Evolutionary conservation across 1,140 invertebrate species (phyloP).

Genomic region (Leguminivora glycinivorella): DNA sequence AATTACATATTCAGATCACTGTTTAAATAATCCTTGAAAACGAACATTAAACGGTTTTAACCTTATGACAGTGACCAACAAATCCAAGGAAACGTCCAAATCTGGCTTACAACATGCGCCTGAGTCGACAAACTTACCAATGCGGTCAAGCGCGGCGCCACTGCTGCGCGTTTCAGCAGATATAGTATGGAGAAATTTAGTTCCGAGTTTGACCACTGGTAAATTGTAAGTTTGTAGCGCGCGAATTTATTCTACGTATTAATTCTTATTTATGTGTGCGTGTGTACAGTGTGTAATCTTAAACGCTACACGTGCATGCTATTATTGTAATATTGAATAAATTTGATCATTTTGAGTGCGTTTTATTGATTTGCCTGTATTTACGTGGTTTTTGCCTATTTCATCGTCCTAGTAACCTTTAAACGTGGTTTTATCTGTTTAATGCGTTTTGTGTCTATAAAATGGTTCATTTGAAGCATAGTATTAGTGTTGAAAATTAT

Average conservation of each 20-base stretch:
- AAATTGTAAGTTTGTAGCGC: conserved; percentile 25
- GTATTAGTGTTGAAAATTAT: not conserved
- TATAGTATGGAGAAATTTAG: not conserved
- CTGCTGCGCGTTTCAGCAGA: not conserved
- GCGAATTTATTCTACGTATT: conserved; percentile 50
- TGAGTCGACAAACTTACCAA: conserved; percentile 1
- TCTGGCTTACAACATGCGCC: conserved; percentile 15
- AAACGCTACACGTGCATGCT: conserved; percentile 16
- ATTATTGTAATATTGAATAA: conserved; percentile 6
- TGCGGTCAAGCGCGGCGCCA: not conserved
- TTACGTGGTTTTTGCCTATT: not conserved
- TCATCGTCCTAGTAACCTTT: not conserved
- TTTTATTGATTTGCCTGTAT: not conserved
- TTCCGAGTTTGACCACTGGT: not conserved
- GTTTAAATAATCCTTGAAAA: conserved; percentile 26
- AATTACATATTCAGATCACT: not conserved
- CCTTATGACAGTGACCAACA: conserved; percentile 28
- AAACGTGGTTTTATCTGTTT: not conserved
- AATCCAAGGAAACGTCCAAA: conserved; percentile 25
- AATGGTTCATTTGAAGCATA: not conserved
- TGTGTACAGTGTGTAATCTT: conserved; percentile 18
- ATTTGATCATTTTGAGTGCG: not conserved
- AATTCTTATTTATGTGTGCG: conserved; percentile 31
- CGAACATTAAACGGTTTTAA: conserved; percentile 13
- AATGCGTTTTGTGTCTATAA: not conserved